These are phyloP conservation scores for Tachina fera DNA, from an alignment of 2,888 invertebrate genomes.

Conservation along the genomic window DNA sequence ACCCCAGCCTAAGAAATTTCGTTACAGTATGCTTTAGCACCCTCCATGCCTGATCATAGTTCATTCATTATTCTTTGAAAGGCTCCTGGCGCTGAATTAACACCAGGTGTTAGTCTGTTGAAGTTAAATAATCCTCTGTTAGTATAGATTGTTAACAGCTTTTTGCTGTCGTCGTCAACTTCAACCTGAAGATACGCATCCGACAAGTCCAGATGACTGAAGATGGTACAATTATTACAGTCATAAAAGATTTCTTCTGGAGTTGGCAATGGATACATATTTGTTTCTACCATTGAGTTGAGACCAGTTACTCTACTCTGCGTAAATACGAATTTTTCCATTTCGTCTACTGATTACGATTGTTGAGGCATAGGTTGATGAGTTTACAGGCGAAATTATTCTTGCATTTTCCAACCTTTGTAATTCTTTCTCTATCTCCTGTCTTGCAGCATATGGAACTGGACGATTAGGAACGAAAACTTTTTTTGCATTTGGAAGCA, in stretches of 20 bases:
- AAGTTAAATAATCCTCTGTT: slow-evolving; percentile 63
- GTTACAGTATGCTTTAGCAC: slow-evolving; percentile 59
- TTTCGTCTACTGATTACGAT: slow-evolving; percentile 67
- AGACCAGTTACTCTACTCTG: slow-evolving; percentile 72
- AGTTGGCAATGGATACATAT: slow-evolving; percentile 53
- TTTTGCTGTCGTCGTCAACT: slow-evolving; percentile 68
- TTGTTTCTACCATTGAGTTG: slow-evolving; percentile 57
- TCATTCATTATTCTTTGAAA: slow-evolving; percentile 68
- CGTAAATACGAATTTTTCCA: slow-evolving; percentile 71
- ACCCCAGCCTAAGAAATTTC: no score
- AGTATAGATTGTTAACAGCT: slow-evolving; percentile 68
- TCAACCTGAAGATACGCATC: slow-evolving; percentile 73
- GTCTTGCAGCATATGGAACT: slow-evolving; percentile 31
- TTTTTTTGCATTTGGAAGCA: slow-evolving; percentile 10
- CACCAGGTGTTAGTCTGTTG: slow-evolving; percentile 67
- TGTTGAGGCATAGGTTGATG: slow-evolving; percentile 71
- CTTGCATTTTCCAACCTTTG: slow-evolving; percentile 7
- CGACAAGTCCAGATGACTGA: slow-evolving; percentile 67
- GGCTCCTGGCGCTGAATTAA: slow-evolving; percentile 71
- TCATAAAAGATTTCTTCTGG: slow-evolving; percentile 71
- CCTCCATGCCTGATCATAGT: slow-evolving; percentile 58
- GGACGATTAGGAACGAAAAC: slow-evolving; percentile 31
- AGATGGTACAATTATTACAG: slow-evolving; percentile 58
- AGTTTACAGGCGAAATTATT: slow-evolving; percentile 67
- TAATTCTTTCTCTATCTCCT: not conserved